Conservation (phyloP, 2,888 invertebrate genomes). For the Drosophila vallismaia region DNA sequence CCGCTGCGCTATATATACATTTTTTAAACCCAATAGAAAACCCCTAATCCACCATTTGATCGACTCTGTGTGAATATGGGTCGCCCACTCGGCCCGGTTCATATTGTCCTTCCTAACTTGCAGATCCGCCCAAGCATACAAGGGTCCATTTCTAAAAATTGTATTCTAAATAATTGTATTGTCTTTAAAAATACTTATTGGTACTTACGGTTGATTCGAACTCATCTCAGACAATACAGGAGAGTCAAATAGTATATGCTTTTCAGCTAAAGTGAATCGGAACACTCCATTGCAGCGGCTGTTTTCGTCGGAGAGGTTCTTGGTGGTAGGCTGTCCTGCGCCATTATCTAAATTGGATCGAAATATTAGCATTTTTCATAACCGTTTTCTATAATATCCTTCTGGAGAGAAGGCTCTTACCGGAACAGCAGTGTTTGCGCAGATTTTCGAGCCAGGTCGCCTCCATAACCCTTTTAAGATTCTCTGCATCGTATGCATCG, state of each 20-base stretch:
- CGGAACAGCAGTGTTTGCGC: conserved; percentile 26
- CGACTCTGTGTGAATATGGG: conserved; percentile 28
- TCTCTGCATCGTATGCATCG: conserved; percentile 5
- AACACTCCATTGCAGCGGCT: conserved; percentile 54
- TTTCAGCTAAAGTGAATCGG: conserved; percentile 22
- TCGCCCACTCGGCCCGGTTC: conserved; percentile 46
- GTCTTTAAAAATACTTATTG: neutral
- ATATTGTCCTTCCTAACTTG: conserved; percentile 43
- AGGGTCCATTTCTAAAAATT: neutral
- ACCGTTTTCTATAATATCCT: neutral
- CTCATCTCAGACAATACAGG: conserved; percentile 45
- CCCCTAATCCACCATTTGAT: conserved; percentile 59
- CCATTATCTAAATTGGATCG: neutral
- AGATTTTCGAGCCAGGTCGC: conserved; percentile 26
- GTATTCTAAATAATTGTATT: neutral
- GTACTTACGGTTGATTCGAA: conserved; percentile 5
- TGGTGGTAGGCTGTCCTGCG: neutral
- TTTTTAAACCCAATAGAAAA: conserved; percentile 47
- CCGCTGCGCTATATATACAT: conserved; percentile 44
- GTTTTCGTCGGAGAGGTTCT: neutral
- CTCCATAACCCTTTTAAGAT: neutral
- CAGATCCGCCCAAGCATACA: conserved; percentile 44
- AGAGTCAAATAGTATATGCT: conserved; percentile 51
- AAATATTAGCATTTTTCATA: neutral
- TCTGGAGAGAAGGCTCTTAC: neutral